Base-by-base conservation (phyloP, 2,113 vertebrate genomes). In the Alosa alosa region DNA sequence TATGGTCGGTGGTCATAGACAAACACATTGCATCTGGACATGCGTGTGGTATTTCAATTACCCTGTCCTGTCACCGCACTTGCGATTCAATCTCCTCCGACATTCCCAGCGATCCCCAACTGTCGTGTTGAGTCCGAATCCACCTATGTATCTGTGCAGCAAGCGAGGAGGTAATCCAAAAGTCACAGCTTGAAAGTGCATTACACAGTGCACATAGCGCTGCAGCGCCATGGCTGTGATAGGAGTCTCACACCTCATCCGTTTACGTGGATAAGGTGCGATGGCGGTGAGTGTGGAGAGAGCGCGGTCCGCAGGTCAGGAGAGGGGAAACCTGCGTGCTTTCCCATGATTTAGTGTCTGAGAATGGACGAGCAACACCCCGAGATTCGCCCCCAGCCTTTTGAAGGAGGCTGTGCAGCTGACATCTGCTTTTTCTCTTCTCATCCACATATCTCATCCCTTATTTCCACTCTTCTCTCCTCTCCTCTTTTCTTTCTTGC, bases 141-240 rank as follows among this genome's bases (percentile, higher is more conserved):
- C 64, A 72, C 64, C 64, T 68, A 72, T 31, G 10, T 25, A 1
- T 49, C 55, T 22, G 64, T 10, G 1, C 9, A 2, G 64, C 64
- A 2, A 36, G 64, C 60, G 20, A 9, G 20, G 60, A 13, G n/a
- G 25, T 72, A 31, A 36, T 72, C 64, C 64, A 72, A 72, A 31
- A 72, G 64, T 15, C 64, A 72, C 64, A 72, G 64, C 64, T 72
- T 72, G 64, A 72, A 72, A 72, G 25, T 31, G 25, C n/a, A 72
- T 72, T 36, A 72, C 64, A 72, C 8, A 10, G 11, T 8, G 11
- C 8, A 1, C 25, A 13, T 1, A 36, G 64, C 4, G 8, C 64
- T 13, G 25, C 64, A 72, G 11, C 25, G 10, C n/a, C 13, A 13
- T 25, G 25, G n/a, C 25, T 13, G 64, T 10, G 64, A 36, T 10